Conservation (phyloP, 2,888 invertebrate genomes). For the Rotaria macrura region DNA sequence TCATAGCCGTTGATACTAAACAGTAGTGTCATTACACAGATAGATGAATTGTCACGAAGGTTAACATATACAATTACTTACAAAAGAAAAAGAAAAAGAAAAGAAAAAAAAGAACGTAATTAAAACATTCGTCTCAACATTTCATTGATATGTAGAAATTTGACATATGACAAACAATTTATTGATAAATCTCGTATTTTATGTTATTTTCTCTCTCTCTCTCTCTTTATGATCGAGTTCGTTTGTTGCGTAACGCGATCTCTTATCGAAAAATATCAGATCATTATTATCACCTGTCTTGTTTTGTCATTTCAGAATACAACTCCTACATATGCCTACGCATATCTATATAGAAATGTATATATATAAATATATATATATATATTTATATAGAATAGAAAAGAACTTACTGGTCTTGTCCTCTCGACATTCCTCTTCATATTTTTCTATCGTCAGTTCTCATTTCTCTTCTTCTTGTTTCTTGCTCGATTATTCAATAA, state of each 20-base stretch:
- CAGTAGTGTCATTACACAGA: not conserved
- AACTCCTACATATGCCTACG: not conserved
- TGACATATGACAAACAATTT: not conserved
- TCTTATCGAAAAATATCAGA: not conserved
- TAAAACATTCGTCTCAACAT: not conserved
- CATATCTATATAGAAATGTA: too few species aligned
- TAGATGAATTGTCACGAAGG: not conserved
- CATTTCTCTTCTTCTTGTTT: not conserved
- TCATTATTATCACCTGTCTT: not conserved
- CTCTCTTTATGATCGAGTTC: not conserved
- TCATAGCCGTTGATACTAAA: not conserved
- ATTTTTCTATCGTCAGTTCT: constrained; percentile 3
- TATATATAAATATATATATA: too few species aligned
- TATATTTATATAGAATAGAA: too few species aligned
- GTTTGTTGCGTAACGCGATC: not conserved
- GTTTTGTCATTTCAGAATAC: not conserved
- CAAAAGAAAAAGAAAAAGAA: not conserved
- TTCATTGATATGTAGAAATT: too few species aligned
- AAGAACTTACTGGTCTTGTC: not conserved
- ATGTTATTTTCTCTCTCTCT: not conserved
- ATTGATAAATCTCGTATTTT: not conserved
- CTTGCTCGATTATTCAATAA: constrained; percentile 11
- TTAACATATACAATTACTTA: not conserved
- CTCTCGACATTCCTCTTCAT: not conserved
- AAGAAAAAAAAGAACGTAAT: not conserved